Conservation (phyloP, 1,140 invertebrate genomes). For the Drosophila insularis region DNA sequence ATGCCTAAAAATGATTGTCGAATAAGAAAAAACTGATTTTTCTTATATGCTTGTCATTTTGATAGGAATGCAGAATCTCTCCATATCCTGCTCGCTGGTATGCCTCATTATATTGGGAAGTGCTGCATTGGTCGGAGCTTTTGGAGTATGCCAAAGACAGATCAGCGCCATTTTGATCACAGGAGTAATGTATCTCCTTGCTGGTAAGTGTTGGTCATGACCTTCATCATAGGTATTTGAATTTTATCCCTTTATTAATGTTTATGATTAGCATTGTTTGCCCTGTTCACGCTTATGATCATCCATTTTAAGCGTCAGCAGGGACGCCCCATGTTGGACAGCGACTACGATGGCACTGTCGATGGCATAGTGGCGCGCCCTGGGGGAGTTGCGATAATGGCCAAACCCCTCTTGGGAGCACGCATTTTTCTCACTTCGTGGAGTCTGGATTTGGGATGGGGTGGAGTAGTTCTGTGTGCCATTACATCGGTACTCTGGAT, state of each 20-base stretch:
- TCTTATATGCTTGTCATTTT: neutral
- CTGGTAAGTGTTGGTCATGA: conserved; percentile 85
- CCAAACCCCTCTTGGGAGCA: conserved; percentile 84
- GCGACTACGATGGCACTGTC: conserved; percentile 85
- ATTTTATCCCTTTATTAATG: neutral
- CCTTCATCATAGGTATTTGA: neutral
- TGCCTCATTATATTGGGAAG: conserved; percentile 93
- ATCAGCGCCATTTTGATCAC: conserved; percentile 95
- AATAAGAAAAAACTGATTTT: neutral
- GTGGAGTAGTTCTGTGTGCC: conserved; percentile 89
- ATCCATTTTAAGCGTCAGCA: conserved; percentile 93
- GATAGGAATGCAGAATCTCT: conserved; percentile 96
- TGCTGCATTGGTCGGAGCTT: conserved; percentile 91
- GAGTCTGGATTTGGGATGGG: conserved; percentile 92
- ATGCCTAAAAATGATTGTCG: neutral
- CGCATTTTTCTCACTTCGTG: conserved; percentile 90
- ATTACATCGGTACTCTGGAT: conserved; percentile 93
- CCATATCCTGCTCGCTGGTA: conserved; percentile 94
- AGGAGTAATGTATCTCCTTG: conserved; percentile 94
- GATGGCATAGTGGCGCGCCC: conserved; percentile 87
- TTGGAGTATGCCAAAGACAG: conserved; percentile 93
- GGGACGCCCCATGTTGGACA: conserved; percentile 84
- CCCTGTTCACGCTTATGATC: conserved; percentile 93
- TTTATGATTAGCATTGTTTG: conserved; percentile 89
- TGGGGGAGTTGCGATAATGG: conserved; percentile 75